Evolutionary conservation across 2,797 vertebrate species (phyloP), one percentile per base, ranked within the genome.

Genomic region (Leptatherina wallacei): DNA sequence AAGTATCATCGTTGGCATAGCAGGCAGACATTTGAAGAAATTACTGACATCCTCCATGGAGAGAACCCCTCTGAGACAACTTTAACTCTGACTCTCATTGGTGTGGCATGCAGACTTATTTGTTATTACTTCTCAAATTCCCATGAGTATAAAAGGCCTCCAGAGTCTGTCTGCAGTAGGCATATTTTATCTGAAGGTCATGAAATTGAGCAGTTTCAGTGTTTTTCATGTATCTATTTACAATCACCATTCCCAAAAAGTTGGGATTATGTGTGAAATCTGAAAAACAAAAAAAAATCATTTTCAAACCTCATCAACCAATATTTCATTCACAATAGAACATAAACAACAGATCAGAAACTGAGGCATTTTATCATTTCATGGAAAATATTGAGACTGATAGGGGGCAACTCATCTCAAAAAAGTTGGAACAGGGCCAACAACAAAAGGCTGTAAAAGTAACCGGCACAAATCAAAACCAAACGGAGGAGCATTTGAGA

Each of bases 71-170:
- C 27, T 30, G 27, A 55, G 14, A 2, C 54, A n/a, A 30, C 38
- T 30, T 47, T 44, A 67, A 42, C 10, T 29, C 56, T 52, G 24
- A 68, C n/a, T 49, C 30, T 38, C 27, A 61, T 22, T 61, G 35
- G 2, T 10, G 14, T 24, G 10, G 49, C 33, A 64, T 12, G 20
- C 13, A n/a, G 30, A 33, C 32, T 35, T 8, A 35, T 24, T 33
- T 22, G 12, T 35, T 51, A n/a, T 42, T 32, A 44, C 22, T 57
- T 44, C 38, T 44, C 18, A 13, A 42, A 7, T 32, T 35, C 40
- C 38, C 20, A 32, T 24, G 20, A 42, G n/a, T 22, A 18, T 29
- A 42, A 42, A 20, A 32, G 30, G 65, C 65, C 24, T 47, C 20
- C 8, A 22, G 16, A 57, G 9, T 22, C 20, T 24, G 24, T 29